These are phyloP conservation scores for Epizoanthus rinbou DNA, from an alignment of 92 coral and sea anemone genomes.

Conservation along the genomic window DNA sequence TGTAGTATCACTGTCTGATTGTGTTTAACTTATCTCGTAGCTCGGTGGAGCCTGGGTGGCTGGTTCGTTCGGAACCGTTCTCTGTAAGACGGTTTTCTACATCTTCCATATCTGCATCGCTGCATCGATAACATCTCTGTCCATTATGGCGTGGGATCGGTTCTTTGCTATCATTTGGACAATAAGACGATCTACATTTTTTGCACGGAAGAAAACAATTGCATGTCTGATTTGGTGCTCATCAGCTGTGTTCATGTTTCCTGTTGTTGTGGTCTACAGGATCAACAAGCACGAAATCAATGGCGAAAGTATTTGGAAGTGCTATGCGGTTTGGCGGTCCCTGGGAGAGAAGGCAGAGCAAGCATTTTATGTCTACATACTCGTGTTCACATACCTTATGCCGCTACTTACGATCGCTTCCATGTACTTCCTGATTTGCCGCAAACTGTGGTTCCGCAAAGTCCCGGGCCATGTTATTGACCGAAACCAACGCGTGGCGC, in stretches of 20 bases:
- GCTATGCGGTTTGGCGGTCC: neutral
- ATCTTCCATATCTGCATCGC: constrained; percentile 27
- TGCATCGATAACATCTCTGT: constrained; percentile 30
- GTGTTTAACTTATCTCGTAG: neutral
- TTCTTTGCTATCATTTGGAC: constrained; percentile 37
- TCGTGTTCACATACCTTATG: constrained; percentile 3
- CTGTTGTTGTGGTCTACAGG: neutral
- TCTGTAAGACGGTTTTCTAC: constrained; percentile 16
- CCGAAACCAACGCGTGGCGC: constrained; percentile 36
- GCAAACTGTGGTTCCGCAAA: constrained; percentile 40
- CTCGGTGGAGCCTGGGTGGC: neutral
- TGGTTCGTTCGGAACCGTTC: constrained; percentile 21
- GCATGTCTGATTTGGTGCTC: constrained; percentile 24
- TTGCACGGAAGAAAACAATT: constrained; percentile 30
- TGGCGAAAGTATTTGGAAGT: neutral
- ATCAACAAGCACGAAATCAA: neutral
- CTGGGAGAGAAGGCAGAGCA: neutral
- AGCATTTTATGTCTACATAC: constrained; percentile 11
- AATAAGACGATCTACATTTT: constrained; percentile 6
- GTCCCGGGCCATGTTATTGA: constrained; percentile 38
- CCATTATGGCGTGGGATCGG: constrained; percentile 34
- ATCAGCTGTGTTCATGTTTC: constrained; percentile 27
- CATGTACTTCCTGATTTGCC: constrained; percentile 33
- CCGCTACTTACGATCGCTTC: neutral
- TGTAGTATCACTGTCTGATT: neutral